Evolutionary conservation across 2,888 invertebrate species (phyloP).

Genomic region (Thysanoteuthis rhombus): DNA sequence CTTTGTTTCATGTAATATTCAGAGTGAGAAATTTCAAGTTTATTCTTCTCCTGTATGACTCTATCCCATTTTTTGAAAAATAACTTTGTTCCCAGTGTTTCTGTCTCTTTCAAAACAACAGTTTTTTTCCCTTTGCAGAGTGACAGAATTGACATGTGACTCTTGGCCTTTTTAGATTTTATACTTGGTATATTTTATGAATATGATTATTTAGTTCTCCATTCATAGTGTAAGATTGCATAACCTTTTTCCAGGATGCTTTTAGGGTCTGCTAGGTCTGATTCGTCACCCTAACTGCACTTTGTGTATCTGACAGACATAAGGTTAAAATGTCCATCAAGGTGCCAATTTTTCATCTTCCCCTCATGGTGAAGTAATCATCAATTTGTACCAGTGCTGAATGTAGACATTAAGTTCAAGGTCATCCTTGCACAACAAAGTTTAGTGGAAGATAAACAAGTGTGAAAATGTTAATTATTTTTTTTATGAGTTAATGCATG

Average conservation of each 20-base stretch:
- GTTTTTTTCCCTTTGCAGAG: background rate
- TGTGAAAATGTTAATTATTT: background rate
- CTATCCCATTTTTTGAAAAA: background rate
- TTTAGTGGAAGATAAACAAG: background rate
- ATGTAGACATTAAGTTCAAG: background rate
- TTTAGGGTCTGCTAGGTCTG: background rate
- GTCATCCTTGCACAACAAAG: background rate
- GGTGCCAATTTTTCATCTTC: background rate
- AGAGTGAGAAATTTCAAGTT: background rate
- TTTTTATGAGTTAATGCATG: no score
- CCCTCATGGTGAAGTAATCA: background rate
- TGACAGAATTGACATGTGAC: background rate
- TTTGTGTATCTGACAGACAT: background rate
- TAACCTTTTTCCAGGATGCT: background rate
- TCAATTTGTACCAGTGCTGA: background rate
- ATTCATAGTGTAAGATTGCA: background rate
- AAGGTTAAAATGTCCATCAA: background rate
- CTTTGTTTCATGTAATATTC: no score
- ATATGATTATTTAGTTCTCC: background rate
- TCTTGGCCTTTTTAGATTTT: background rate
- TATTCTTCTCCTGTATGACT: no score
- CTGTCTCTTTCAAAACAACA: background rate
- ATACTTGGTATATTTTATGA: background rate
- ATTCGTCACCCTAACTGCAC: background rate
- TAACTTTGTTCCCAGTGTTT: background rate